Evolutionary conservation across 2,797 vertebrate genomes (phyloP).

Genomic region (Neopelma chrysocephalum): DNA sequence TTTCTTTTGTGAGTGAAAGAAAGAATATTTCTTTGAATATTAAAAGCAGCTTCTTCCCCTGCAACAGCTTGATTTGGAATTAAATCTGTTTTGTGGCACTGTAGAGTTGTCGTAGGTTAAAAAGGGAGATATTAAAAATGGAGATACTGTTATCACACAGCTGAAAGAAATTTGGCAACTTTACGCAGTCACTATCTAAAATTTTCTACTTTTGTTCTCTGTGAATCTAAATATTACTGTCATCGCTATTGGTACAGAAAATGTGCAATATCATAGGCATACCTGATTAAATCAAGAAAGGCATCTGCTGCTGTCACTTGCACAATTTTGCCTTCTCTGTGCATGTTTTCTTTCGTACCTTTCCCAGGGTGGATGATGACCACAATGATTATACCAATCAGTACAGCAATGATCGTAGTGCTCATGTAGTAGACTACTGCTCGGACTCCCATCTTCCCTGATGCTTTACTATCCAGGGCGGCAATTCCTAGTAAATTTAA

Average conservation of each 20-base stretch:
- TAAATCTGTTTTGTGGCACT: background rate
- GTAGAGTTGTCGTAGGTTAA: background rate
- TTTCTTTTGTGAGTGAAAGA: background rate
- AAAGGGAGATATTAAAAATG: background rate
- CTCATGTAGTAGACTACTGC: slow-evolving; percentile 97
- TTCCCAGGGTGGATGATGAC: slow-evolving; percentile 97
- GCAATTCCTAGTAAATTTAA: slow-evolving; percentile 87
- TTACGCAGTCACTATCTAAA: background rate
- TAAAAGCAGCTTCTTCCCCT: background rate
- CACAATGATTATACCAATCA: slow-evolving; percentile 94
- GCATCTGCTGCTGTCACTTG: slow-evolving; percentile 92
- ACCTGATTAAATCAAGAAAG: slow-evolving; percentile 98
- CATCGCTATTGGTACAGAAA: background rate
- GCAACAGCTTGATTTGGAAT: background rate
- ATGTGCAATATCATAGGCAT: slow-evolving; percentile 38
- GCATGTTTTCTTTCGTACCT: slow-evolving; percentile 94
- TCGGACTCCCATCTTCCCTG: slow-evolving; percentile 96
- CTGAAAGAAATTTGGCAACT: background rate
- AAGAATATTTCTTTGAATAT: background rate
- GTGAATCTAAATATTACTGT: background rate
- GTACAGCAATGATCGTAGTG: slow-evolving; percentile 94
- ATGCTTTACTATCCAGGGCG: slow-evolving; percentile 94
- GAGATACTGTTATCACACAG: background rate
- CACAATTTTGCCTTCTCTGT: slow-evolving; percentile 91
- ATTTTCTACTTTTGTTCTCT: background rate